phyloP scores from a whole-genome alignment of 1,140 invertebrate species.

The Gerris buenoi region DNA sequence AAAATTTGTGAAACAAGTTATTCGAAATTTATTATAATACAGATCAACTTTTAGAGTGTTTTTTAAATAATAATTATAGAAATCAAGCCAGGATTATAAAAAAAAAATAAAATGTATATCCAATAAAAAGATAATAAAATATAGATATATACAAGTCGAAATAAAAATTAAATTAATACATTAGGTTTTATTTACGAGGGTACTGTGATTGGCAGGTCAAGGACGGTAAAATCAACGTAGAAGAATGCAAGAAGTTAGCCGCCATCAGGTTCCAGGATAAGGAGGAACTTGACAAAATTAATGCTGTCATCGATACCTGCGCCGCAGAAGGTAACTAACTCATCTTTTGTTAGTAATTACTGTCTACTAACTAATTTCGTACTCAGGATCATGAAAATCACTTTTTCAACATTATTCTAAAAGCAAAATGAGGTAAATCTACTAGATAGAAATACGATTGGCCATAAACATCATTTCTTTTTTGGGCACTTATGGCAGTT shows the following conservation, averaged over 20 bases:
- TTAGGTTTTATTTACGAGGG: background rate
- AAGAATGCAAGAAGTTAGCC: constrained; percentile 51
- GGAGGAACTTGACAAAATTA: constrained; percentile 35
- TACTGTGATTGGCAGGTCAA: constrained; percentile 31
- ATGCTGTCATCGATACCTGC: constrained; percentile 35
- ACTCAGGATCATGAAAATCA: no score
- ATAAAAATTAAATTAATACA: background rate
- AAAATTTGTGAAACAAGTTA: no score
- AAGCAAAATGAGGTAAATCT: no score
- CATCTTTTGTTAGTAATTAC: no score
- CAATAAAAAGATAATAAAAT: background rate
- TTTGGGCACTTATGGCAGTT: no score
- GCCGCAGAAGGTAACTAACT: constrained; percentile 37
- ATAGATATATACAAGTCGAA: background rate
- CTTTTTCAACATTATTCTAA: no score
- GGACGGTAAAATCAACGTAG: constrained; percentile 44
- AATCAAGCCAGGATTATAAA: background rate
- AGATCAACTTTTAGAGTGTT: no score
- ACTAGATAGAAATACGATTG: no score
- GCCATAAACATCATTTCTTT: no score
- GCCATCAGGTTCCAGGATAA: constrained; percentile 44
- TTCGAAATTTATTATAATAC: no score
- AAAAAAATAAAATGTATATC: background rate
- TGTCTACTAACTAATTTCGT: no score
- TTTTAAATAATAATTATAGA: background rate